Evolutionary conservation across 2,113 vertebrate genomes (phyloP).

Genomic region (Anguilla rostrata): DNA sequence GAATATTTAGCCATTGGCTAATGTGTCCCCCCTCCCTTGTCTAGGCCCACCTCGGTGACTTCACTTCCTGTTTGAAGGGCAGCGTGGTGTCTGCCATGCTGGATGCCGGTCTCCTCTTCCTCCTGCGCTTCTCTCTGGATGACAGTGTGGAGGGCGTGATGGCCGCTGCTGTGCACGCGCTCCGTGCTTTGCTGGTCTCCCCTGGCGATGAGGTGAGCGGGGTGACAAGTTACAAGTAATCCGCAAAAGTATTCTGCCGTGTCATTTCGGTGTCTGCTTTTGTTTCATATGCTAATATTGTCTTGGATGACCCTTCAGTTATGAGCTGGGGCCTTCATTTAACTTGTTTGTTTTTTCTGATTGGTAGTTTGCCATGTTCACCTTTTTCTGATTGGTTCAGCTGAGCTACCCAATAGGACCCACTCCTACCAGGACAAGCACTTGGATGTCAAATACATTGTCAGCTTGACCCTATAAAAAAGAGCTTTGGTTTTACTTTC

Average conservation of each 20-base stretch:
- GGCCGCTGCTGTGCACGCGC: constrained; percentile 76
- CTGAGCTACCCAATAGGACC: not conserved
- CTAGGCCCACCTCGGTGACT: constrained; percentile 83
- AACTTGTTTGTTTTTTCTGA: not conserved
- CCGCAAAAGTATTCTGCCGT: not conserved
- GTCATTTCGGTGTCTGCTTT: not conserved
- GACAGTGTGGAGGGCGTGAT: constrained; percentile 84
- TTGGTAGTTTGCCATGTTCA: not conserved
- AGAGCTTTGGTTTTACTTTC: not conserved
- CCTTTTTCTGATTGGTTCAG: not conserved
- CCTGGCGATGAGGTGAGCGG: constrained; percentile 82
- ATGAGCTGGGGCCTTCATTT: not conserved
- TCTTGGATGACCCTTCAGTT: not conserved
- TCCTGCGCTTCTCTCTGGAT: constrained; percentile 90
- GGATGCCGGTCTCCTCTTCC: constrained; percentile 92
- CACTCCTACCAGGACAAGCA: not conserved
- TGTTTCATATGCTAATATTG: not conserved
- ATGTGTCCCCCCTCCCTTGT: not conserved
- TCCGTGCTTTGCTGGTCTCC: constrained; percentile 81
- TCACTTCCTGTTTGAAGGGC: constrained; percentile 72
- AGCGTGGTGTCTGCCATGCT: constrained; percentile 79
- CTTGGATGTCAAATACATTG: not conserved
- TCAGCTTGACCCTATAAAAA: not conserved
- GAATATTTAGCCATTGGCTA: not conserved
- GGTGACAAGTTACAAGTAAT: not conserved